A percentile compares a stretch with the other conserved stretches of the same genome.
These are phyloP conservation scores for Tenualosa thibaudeaui DNA, from an alignment of 2,797 vertebrate genomes.

Conservation along the genomic window DNA sequence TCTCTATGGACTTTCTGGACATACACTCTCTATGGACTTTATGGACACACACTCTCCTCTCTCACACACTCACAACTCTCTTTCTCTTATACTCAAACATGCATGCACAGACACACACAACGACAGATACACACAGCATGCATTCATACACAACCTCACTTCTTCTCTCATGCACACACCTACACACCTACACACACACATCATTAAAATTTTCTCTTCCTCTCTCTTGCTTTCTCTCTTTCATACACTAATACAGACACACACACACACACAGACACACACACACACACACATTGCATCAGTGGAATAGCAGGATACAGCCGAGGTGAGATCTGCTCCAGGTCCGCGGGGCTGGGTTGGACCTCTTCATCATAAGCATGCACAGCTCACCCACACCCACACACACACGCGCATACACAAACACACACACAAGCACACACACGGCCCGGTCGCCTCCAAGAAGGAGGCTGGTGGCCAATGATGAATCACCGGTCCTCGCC, in stretches of 20 bases:
- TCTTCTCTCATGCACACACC: not conserved
- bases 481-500: constrained; percentile 53
- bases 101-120: not conserved
- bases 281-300: not conserved
- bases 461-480: constrained; percentile 42
- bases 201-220: not conserved
- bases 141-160: not conserved
- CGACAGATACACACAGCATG: not conserved
- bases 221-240: constrained; percentile 3
- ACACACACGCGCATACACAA: not conserved
- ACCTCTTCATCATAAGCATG: not conserved
- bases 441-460: constrained; percentile 5
- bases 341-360: not conserved
- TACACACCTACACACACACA: not conserved
- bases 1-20: too few species aligned
- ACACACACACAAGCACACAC: not conserved
- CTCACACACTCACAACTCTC: not conserved
- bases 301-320: not conserved
- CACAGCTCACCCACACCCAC: not conserved
- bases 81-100: not conserved
- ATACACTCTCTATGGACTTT: too few species aligned
- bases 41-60: too few species aligned
- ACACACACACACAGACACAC: constrained; percentile 32
- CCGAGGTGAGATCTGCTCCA: not conserved
- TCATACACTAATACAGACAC: constrained; percentile 24